phyloP scores from a whole-genome alignment of 2,797 vertebrate genomes.

The Zenarchopterus dispar region DNA sequence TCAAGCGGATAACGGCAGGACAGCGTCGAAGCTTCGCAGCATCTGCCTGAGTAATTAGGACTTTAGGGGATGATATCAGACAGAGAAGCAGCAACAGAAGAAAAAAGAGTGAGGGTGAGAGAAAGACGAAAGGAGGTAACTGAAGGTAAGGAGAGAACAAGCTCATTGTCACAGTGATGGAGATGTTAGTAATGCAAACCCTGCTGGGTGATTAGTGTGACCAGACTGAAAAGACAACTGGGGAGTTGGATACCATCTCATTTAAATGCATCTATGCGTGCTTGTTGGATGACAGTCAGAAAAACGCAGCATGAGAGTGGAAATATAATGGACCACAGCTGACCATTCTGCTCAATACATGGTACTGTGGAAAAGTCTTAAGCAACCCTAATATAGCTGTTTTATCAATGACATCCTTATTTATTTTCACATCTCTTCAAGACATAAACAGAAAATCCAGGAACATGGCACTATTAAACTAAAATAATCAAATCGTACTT shows the following conservation, averaged over 20 bases:
- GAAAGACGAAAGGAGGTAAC: slow-evolving; percentile 23
- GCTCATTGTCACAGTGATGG: slow-evolving; percentile 31
- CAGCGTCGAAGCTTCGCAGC: slow-evolving; percentile 65
- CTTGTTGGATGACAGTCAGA: slow-evolving; percentile 8
- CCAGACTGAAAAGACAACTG: slow-evolving; percentile 9
- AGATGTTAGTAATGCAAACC: slow-evolving; percentile 44
- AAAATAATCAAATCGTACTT: no score
- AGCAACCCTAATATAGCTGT: no score
- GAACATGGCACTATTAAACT: no score
- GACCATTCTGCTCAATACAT: slow-evolving; percentile 6
- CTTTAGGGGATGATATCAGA: slow-evolving; percentile 70
- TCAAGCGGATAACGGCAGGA: slow-evolving; percentile 68
- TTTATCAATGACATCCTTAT: no score
- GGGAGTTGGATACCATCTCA: slow-evolving; percentile 11
- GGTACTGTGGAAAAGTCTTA: no score
- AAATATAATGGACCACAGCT: slow-evolving; percentile 9
- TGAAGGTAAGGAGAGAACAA: slow-evolving; percentile 20
- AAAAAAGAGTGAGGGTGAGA: slow-evolving; percentile 16
- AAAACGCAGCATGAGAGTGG: neutral
- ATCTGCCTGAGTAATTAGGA: slow-evolving; percentile 79
- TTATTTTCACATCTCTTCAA: no score
- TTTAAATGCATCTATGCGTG: slow-evolving; percentile 20
- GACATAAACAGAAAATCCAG: no score
- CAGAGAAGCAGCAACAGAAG: slow-evolving; percentile 35
- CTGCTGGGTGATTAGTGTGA: slow-evolving; percentile 36